Evolutionary conservation across 1,140 invertebrate genomes (phyloP), one percentile per base, ranked within the genome.

Genomic region (Drosophila pectinifera): DNA sequence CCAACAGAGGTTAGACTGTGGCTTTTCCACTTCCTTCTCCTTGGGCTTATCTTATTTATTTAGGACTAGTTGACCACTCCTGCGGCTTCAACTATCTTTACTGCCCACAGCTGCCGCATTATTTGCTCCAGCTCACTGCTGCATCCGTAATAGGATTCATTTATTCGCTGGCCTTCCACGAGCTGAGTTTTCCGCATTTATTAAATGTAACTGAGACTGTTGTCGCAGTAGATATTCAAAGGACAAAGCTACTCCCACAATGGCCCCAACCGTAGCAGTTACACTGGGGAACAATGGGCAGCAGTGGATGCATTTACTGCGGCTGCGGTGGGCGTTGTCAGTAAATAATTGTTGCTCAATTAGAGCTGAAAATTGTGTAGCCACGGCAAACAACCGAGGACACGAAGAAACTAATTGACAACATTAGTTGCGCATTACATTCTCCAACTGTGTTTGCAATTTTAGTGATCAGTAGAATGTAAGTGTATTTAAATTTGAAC

Each of bases 281-380:
- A 56, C 67, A 38, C 24, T 31, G 28, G 39, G 45, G 13, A 11
- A 46, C 53, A 70, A 70, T 57, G 22, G 39, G 38, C 61, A 22
- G 20, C 28, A 24, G 57, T 41, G 49, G 48, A 53, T 69, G 28
- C 36, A 69, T 69, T 43, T 54, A 68, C 48, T 43, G 48, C 31
- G 38, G 46, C 11, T 51, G 39, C 22, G 46, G 62, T 16, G 46
- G 36, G 45, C 26, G 22, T 38, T 69, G 64, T 48, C 63, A 45
- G 64, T 56, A 34, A 69, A 46, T 57, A 70, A 57, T 57, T 56
- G n/a, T 34, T 46, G 63, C 26, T 36, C 67, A 45, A 69, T 68
- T 70, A 46, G 48, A 46, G 26, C 48, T 24, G 24, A 7, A 26
- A 48, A 68, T 31, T 38, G 49, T 38, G 26, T 56, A 46, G 14